A percentile compares a stretch with the other conserved stretches of the same genome.
Evolutionary conservation across 23 tunicate species (phyloP).

Genomic region (Ascidia mentula): DNA sequence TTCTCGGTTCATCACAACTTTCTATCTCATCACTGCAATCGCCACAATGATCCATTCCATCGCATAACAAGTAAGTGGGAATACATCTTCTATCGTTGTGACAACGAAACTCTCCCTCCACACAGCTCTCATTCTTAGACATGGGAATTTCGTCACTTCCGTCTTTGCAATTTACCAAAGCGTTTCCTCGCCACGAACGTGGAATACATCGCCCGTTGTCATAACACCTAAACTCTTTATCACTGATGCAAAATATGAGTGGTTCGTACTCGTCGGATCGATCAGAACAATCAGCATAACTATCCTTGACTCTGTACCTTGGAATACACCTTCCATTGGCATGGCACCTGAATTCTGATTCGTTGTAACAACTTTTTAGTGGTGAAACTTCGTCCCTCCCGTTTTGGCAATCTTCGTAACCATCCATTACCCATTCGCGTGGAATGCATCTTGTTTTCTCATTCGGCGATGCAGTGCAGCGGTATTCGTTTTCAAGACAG

Average conservation of each 20-base stretch:
- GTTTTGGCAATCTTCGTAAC: not conserved
- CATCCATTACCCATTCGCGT: conserved; percentile 11
- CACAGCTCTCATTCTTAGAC: not conserved
- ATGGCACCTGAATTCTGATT: not conserved
- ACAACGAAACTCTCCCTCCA: conserved; percentile 23
- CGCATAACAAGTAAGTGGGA: conserved; percentile 22
- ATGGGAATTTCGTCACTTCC: conserved; percentile 26
- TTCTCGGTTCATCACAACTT: conserved; percentile 16
- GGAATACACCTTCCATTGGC: not conserved
- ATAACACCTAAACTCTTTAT: conserved; percentile 29
- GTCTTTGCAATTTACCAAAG: conserved; percentile 12
- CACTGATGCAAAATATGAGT: not conserved
- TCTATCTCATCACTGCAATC: conserved; percentile 53
- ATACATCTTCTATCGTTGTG: conserved; percentile 21
- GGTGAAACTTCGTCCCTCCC: not conserved
- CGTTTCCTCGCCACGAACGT: conserved; percentile 25
- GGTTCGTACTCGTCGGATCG: not conserved
- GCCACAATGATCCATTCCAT: conserved; percentile 50
- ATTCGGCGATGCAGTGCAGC: not conserved
- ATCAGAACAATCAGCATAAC: not conserved
- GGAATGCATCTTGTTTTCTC: conserved; percentile 1
- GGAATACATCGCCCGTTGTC: conserved; percentile 46
- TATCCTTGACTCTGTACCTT: not conserved
- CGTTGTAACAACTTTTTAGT: not conserved
- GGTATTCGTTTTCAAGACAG: not conserved